Evolutionary conservation across 2,888 invertebrate genomes (phyloP).

Genomic region (Boloria euphrosyne): DNA sequence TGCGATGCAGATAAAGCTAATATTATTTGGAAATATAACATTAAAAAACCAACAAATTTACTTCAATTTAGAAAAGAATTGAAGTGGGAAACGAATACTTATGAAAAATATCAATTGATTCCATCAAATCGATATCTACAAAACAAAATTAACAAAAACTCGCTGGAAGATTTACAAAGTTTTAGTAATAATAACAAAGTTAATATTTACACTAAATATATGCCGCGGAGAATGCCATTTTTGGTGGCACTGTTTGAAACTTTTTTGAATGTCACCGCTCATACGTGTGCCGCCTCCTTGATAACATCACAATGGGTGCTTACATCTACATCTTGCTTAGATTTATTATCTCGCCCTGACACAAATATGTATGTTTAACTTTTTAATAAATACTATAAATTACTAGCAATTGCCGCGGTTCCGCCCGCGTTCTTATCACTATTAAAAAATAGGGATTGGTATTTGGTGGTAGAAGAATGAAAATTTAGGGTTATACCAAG

Average conservation of each 20-base stretch:
- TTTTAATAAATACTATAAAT: neutral
- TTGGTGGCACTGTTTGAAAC: conserved; percentile 59
- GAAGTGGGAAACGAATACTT: neutral
- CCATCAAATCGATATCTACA: no score
- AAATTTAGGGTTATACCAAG: no score
- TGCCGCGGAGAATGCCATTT: conserved; percentile 11
- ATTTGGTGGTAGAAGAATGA: no score
- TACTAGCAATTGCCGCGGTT: no score
- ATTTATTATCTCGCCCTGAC: conserved; percentile 46
- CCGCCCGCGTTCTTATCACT: no score
- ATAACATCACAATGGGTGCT: conserved; percentile 53
- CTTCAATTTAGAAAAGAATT: neutral
- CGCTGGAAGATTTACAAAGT: neutral
- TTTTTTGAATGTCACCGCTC: conserved; percentile 54
- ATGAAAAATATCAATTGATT: neutral
- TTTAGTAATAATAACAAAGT: neutral
- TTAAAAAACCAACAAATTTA: neutral
- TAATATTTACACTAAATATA: neutral
- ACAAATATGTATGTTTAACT: conserved; percentile 27
- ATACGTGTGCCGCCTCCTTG: conserved; percentile 56
- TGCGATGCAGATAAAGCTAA: conserved; percentile 38
- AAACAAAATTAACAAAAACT: neutral
- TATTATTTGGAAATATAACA: conserved; percentile 40
- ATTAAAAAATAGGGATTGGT: no score
- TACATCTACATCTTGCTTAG: conserved; percentile 53